Evolutionary conservation across 2,888 invertebrate genomes (phyloP).

Genomic region (Bellardia pandia): DNA sequence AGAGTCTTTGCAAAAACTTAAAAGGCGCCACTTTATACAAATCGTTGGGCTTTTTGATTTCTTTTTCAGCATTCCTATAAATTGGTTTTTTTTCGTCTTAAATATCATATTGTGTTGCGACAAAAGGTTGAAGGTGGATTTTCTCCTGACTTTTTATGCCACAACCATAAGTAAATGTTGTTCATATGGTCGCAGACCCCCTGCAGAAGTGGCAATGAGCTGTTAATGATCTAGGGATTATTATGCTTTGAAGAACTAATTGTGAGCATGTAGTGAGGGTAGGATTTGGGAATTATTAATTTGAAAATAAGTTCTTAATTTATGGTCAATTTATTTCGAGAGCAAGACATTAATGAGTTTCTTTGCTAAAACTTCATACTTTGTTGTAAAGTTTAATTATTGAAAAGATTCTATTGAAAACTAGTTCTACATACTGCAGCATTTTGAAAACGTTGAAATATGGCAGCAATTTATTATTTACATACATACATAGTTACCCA

Average conservation of each 20-base stretch:
- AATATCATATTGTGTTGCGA: background rate
- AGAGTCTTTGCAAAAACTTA: constrained; percentile 8
- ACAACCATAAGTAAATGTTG: background rate
- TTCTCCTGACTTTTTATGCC: background rate
- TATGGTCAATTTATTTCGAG: no score
- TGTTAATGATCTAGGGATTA: constrained; percentile 78
- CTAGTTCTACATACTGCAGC: background rate
- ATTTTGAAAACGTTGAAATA: background rate
- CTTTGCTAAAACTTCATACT: no score
- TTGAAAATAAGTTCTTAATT: no score
- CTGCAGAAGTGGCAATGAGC: constrained; percentile 82
- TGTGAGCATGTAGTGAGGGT: background rate
- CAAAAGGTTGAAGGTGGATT: constrained; percentile 64
- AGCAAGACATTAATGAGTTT: no score
- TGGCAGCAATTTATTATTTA: constrained; percentile 30
- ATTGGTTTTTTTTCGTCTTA: constrained; percentile 22
- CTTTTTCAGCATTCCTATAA: constrained; percentile 27
- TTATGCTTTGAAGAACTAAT: background rate
- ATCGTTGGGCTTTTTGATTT: constrained; percentile 52
- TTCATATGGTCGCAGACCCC: constrained; percentile 77
- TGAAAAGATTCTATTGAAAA: background rate
- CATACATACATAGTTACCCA: constrained; percentile 34
- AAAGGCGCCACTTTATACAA: constrained; percentile 64
- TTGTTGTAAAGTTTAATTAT: no score
- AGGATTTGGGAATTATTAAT: background rate